Evolutionary conservation across 2,888 invertebrate genomes (phyloP), one percentile per base, ranked within the genome.

Genomic region (Drosophila atroscutellata): DNA sequence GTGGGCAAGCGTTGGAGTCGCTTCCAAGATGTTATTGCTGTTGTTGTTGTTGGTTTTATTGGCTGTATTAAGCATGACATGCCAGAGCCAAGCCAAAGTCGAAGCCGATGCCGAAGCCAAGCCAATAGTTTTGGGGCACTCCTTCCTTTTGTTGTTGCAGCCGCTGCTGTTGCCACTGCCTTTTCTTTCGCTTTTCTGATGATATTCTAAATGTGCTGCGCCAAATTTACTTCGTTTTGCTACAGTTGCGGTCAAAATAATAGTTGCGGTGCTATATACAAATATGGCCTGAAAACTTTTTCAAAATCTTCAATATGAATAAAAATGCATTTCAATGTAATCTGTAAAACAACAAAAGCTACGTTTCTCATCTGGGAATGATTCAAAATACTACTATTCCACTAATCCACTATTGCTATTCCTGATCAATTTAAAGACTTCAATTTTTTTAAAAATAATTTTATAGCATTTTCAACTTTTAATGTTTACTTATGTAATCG

Each of bases 141-240:
- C 91, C 91, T 91, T 91, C 81, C 79, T 83, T 88, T 74, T 80
- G 74, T 72, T 74, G 55, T 39, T 55, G 37, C 45, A 24, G 45
- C 45, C 50, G 18, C 50, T 57, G 62, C 70, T 51, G 36, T 32
- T 54, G 58, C 57, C 26, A 30, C 50, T 66, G 60, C 51, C 58
- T 57, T 72, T 60, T 59, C 58, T 64, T 59, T 69, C 30, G 69
- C 66, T 59, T 80, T 73, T 72, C 83, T 83, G 91, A 91, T 91
- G 91, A 91, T 91, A 91, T 91, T 91, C 91, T 91, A 91, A 91
- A 90, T 89, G 91, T 83, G 85, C 87, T 90, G 85, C 72, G 81
- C 84, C 84, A 85, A 91, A 84, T 90, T 91, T 83, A 86, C 83
- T 86, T 90, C 75, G 87, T 76, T 86, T 88, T 88, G 89, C 78